Conservation (phyloP, 2,888 invertebrate genomes). For the Gortyna flavago region DNA sequence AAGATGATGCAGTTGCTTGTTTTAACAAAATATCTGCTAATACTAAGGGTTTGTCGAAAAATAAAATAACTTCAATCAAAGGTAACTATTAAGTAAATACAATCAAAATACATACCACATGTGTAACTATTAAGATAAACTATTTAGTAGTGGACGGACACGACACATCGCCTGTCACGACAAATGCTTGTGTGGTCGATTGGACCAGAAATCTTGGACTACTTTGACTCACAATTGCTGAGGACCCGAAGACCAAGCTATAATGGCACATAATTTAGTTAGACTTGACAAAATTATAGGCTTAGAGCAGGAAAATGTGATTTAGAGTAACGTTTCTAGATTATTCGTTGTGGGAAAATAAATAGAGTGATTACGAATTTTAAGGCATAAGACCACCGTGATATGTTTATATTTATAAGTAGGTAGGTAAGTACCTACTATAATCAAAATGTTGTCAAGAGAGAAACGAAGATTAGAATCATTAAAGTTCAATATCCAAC, state of each 20-base stretch:
- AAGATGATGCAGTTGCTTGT: neutral
- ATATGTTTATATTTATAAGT: neutral
- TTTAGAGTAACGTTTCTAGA: constrained; percentile 74
- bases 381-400: constrained; percentile 59
- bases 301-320: constrained; percentile 78
- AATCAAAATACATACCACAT: constrained; percentile 42
- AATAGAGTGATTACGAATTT: constrained; percentile 71
- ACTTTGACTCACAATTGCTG: constrained; percentile 49
- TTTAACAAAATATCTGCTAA: neutral
- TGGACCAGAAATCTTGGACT: constrained; percentile 67
- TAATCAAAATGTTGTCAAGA: constrained; percentile 10
- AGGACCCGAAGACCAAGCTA: constrained; percentile 59
- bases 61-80: neutral
- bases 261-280: constrained; percentile 66
- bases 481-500: neutral
- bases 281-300: constrained; percentile 80
- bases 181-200: constrained; percentile 78
- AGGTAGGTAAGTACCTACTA: neutral
- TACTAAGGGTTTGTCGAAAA: neutral
- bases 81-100: constrained; percentile 22
- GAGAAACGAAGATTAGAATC: neutral
- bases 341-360: constrained; percentile 72
- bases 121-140: constrained; percentile 56
- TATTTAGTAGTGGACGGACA: constrained; percentile 69
- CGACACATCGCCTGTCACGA: constrained; percentile 74